A percentile compares a stretch with the other conserved stretches of the same genome.
Evolutionary conservation across 23 tunicate species (phyloP).

Genomic region (Oikopleura dioica): DNA sequence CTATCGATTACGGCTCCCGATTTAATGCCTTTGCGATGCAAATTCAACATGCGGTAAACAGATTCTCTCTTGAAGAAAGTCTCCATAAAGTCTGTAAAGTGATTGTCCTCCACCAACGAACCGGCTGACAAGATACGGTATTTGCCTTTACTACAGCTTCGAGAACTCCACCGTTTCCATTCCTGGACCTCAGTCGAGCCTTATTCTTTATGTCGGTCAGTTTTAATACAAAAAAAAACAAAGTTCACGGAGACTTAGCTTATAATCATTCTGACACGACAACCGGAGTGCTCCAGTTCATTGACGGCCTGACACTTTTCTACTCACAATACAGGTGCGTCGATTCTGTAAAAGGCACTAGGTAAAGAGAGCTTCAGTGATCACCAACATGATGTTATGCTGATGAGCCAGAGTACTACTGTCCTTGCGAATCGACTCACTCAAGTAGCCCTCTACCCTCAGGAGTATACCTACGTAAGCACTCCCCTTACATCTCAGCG

Average conservation of each 20-base stretch:
- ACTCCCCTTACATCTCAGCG: too few species aligned
- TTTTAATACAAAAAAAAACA: too few species aligned
- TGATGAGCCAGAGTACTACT: not conserved
- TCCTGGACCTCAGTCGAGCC: not conserved
- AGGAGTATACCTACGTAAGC: not conserved
- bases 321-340: not conserved
- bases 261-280: not conserved
- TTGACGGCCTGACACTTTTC: not conserved
- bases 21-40: not conserved
- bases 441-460: not conserved
- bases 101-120: not conserved
- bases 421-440: not conserved
- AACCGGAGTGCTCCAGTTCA: not conserved
- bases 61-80: too few species aligned
- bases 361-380: not conserved
- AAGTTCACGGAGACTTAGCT: too few species aligned
- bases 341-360: not conserved
- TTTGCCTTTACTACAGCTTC: not conserved
- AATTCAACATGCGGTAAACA: not conserved
- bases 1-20: too few species aligned
- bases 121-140: not conserved
- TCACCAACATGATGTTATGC: not conserved
- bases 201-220: not conserved
- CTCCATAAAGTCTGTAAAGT: too few species aligned
- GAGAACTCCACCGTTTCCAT: not conserved